Evolutionary conservation across 2,797 vertebrate genomes (phyloP).

Genomic region (Coluber constrictor): DNA sequence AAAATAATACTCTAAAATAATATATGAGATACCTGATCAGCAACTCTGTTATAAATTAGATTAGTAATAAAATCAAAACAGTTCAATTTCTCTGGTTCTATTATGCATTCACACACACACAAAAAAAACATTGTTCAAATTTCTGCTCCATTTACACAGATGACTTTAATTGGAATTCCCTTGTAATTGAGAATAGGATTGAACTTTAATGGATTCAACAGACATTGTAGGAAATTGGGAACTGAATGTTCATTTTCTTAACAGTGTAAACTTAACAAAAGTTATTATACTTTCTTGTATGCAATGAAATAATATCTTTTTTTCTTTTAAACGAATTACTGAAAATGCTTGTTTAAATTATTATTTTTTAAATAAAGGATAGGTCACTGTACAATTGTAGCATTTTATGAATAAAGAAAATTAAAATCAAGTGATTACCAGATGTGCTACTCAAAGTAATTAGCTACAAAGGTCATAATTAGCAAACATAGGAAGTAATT

Average conservation of each 20-base stretch:
- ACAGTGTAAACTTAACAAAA: background rate
- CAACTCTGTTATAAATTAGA: background rate
- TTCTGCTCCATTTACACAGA: background rate
- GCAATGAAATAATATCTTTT: background rate
- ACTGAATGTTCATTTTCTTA: background rate
- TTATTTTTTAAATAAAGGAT: background rate
- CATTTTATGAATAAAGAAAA: constrained; percentile 1
- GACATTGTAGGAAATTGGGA: background rate
- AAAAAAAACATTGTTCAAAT: background rate
- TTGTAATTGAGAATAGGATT: background rate
- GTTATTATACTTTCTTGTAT: background rate
- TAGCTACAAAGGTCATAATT: constrained; percentile 21
- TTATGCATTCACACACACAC: background rate
- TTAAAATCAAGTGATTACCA: constrained; percentile 10
- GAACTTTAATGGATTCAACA: constrained; percentile 7
- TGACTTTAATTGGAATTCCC: background rate
- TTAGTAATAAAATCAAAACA: background rate
- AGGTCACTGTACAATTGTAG: accelerated
- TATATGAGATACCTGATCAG: background rate
- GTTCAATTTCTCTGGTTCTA: background rate
- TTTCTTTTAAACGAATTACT: background rate
- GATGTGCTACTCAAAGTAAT: background rate
- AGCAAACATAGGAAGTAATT: constrained; percentile 10
- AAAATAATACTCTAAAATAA: background rate
- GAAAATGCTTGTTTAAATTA: accelerated